Evolutionary conservation across 2,888 invertebrate species (phyloP).

Genomic region (Agrotis puta): DNA sequence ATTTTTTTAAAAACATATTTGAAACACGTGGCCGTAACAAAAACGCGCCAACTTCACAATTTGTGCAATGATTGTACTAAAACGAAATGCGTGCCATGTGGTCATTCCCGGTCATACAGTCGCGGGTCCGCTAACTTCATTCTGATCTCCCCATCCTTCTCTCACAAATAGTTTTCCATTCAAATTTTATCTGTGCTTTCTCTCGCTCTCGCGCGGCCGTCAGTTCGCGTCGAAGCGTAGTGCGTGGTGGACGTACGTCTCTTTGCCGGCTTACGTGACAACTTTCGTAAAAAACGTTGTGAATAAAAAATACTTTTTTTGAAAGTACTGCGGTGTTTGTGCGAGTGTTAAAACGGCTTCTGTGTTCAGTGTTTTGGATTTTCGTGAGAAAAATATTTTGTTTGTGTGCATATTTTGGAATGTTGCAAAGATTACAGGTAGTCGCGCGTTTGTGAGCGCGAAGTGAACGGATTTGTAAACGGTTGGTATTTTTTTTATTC

Average conservation of each 20-base stretch:
- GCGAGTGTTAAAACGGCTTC: conserved; percentile 74
- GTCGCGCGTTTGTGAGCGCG: conserved; percentile 67
- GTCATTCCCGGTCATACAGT: conserved; percentile 83
- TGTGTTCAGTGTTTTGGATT: conserved; percentile 69
- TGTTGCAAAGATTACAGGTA: conserved; percentile 81
- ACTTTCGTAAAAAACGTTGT: conserved; percentile 86
- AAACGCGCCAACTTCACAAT: conserved; percentile 85
- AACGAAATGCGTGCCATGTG: conserved; percentile 87
- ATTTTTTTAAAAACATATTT: conserved; percentile 75
- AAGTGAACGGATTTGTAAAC: conserved; percentile 80
- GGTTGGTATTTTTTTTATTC: conserved; percentile 78
- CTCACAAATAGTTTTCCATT: conserved; percentile 69
- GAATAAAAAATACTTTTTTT: conserved; percentile 74
- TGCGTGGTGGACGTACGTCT: conserved; percentile 66
- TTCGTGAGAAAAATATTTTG: conserved; percentile 69
- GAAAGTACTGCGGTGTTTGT: conserved; percentile 76
- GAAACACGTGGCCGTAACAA: conserved; percentile 85
- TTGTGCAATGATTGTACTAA: conserved; percentile 86
- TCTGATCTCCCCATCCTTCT: conserved; percentile 72
- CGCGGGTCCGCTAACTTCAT: conserved; percentile 81
- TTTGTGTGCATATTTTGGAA: conserved; percentile 81
- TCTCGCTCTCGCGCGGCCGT: conserved; percentile 78
- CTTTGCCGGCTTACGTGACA: conserved; percentile 72
- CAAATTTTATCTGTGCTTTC: conserved; percentile 77
- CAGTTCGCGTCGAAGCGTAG: conserved; percentile 78